Evolutionary conservation across 2,888 invertebrate genomes (phyloP).

Genomic region (Drosophila austrosaltans): DNA sequence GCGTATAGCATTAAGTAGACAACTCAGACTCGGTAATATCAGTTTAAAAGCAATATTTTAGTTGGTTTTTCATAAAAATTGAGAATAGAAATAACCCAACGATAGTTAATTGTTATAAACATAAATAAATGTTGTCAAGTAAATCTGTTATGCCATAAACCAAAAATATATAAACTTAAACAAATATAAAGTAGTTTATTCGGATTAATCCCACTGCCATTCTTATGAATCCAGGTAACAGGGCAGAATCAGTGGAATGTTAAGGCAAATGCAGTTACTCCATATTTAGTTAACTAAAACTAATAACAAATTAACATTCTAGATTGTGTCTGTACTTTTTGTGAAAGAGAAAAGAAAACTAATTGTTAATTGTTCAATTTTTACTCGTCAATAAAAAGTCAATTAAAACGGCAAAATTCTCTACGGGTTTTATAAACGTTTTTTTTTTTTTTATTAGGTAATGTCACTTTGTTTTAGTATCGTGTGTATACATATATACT

Average conservation of each 20-base stretch:
- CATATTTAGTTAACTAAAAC: background rate
- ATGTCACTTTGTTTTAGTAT: conserved; percentile 44
- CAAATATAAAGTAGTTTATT: background rate
- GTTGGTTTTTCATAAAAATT: conserved; percentile 34
- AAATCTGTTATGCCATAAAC: too few relatives aligned
- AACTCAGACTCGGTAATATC: too few relatives aligned
- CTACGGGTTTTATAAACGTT: conserved; percentile 61
- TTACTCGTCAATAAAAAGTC: conserved; percentile 1
- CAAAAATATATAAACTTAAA: background rate
- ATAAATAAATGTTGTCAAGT: background rate
- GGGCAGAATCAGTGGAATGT: background rate
- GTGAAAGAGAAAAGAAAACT: background rate
- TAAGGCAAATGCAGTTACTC: background rate
- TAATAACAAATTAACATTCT: background rate
- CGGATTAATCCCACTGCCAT: background rate
- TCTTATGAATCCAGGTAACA: background rate
- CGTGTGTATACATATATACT: conserved; percentile 49
- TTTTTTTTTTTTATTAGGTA: conserved; percentile 56
- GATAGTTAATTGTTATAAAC: background rate
- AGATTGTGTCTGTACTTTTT: background rate
- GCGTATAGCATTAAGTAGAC: too few relatives aligned
- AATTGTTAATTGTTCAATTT: conserved; percentile 9
- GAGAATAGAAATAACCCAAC: background rate
- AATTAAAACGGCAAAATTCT: conserved; percentile 17
- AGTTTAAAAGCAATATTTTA: too few relatives aligned